phyloP scores from a whole-genome alignment of 2,888 invertebrate species.

The Ectobius pallidus region DNA sequence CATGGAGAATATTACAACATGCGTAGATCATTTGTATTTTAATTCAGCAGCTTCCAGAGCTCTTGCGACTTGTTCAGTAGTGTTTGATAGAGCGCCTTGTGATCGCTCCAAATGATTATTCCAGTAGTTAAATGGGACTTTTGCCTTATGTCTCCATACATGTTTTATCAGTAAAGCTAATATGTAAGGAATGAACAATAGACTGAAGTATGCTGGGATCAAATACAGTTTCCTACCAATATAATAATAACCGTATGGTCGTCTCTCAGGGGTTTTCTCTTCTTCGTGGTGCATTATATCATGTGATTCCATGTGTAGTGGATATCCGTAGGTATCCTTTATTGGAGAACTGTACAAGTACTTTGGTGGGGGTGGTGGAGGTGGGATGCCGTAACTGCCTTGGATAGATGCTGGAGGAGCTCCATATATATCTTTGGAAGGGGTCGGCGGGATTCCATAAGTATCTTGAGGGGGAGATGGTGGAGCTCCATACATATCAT shows the following conservation, averaged over 20 bases:
- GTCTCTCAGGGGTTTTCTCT: neutral
- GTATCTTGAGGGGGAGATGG: neutral
- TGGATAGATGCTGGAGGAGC: no score
- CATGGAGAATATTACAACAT: no score
- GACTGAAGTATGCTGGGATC: neutral
- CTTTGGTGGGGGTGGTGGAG: neutral
- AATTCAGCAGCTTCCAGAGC: neutral
- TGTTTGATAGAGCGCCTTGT: no score
- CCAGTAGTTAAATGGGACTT: neutral
- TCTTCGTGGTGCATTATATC: neutral
- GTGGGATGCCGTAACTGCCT: no score
- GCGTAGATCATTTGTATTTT: neutral
- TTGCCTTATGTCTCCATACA: neutral
- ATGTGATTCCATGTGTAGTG: no score
- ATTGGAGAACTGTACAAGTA: neutral
- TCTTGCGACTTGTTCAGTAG: neutral
- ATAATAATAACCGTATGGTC: neutral
- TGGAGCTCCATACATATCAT: neutral
- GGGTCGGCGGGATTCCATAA: no score
- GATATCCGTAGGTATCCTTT: no score
- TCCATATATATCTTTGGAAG: no score
- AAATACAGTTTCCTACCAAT: neutral
- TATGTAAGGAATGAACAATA: neutral
- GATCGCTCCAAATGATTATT: no score
- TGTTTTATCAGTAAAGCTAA: neutral